phyloP scores from a whole-genome alignment of 1,140 invertebrate genomes.

The Penaeus japonicus region DNA sequence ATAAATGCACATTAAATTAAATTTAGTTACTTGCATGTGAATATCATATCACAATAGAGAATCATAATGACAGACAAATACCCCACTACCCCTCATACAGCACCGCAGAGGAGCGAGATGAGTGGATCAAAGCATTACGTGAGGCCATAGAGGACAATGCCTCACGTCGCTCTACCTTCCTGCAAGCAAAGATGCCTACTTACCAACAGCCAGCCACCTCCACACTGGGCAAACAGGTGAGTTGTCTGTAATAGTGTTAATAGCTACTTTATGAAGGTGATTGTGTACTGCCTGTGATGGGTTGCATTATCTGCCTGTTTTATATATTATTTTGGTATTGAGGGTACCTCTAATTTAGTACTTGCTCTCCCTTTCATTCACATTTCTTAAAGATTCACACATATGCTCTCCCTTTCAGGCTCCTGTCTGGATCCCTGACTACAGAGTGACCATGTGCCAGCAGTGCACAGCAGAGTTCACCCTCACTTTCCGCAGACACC shows the following conservation, averaged over 20 bases:
- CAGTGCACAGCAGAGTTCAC: conserved; percentile 77
- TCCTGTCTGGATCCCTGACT: conserved; percentile 75
- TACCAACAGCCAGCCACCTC: conserved; percentile 22
- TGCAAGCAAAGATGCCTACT: conserved; percentile 34
- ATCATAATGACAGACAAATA: background rate
- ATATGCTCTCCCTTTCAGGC: conserved; percentile 63
- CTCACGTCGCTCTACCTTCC: conserved; percentile 68
- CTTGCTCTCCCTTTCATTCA: background rate
- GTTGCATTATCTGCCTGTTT: background rate
- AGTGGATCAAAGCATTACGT: conserved; percentile 74
- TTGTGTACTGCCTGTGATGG: background rate
- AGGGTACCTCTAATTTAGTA: no score
- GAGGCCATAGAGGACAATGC: conserved; percentile 72
- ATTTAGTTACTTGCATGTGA: no score
- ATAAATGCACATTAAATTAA: no score
- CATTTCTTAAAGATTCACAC: background rate
- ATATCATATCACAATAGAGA: no score
- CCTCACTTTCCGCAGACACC: conserved; percentile 77
- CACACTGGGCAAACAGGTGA: conserved; percentile 55
- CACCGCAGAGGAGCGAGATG: conserved; percentile 70
- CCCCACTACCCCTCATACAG: conserved; percentile 62
- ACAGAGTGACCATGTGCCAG: conserved; percentile 77
- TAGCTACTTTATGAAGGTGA: background rate
- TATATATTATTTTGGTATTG: no score
- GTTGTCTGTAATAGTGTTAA: conserved; percentile 55